Percentiles rank a stretch among this genome's conserved stretches.
Conservation (phyloP, 2,113 vertebrate genomes). For the Actenoides lindsayi region DNA sequence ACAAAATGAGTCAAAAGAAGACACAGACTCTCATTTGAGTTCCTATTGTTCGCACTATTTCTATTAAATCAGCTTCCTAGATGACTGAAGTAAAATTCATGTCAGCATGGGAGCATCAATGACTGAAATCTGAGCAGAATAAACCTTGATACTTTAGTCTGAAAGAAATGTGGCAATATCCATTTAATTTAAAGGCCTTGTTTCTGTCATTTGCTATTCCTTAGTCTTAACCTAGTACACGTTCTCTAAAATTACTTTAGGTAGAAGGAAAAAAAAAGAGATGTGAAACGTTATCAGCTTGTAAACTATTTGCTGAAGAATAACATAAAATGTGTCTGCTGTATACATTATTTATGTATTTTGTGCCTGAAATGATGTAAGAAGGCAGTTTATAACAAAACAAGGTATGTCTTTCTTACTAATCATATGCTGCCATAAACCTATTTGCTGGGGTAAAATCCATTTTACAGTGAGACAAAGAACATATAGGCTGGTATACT, state of each 20-base stretch:
- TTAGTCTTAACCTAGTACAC: background rate
- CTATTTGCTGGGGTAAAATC: conserved; percentile 11
- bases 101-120: background rate
- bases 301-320: conserved; percentile 20
- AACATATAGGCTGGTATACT: background rate
- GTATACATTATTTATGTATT: background rate
- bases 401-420: conserved; percentile 6
- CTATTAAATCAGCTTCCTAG: background rate
- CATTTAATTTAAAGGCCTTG: background rate
- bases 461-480: conserved; percentile 2
- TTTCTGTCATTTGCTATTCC: background rate
- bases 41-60: background rate
- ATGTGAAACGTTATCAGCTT: background rate
- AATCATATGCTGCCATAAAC: conserved; percentile 1
- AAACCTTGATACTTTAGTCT: background rate
- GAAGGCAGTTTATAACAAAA: conserved; percentile 23
- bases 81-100: background rate
- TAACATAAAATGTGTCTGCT: background rate
- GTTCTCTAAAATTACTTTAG: background rate
- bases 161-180: background rate
- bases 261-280: background rate
- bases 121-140: background rate
- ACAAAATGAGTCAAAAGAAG: background rate
- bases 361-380: conserved; percentile 29
- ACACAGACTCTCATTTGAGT: background rate